Percentiles rank a stretch among this genome's conserved stretches.
phyloP scores from a whole-genome alignment of 1,140 invertebrate species.

The Atta texana region DNA sequence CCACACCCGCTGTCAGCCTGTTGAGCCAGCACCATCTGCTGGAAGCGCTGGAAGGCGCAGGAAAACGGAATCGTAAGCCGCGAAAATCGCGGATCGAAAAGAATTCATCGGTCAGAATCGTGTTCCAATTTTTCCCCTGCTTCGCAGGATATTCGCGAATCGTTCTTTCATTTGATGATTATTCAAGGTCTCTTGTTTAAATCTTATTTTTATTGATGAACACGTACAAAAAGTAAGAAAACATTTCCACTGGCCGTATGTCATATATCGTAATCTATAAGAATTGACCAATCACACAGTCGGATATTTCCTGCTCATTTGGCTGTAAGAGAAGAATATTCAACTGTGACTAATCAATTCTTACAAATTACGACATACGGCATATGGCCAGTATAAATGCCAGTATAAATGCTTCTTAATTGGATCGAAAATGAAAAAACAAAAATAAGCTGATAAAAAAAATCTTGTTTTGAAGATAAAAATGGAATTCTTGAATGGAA shows the following conservation, averaged over 20 bases:
- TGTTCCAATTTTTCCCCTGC: neutral
- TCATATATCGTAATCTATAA: no score
- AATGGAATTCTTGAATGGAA: neutral
- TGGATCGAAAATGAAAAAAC: neutral
- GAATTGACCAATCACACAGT: no score
- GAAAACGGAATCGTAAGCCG: neutral
- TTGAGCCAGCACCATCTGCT: constrained; percentile 61
- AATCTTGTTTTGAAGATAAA: neutral
- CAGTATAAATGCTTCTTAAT: no score
- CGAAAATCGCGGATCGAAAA: neutral
- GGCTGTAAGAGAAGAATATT: no score
- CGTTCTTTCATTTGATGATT: neutral
- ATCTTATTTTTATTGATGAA: neutral
- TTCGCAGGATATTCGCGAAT: neutral
- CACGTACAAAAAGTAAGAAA: neutral
- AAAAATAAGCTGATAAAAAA: neutral
- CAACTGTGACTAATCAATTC: no score
- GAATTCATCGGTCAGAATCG: constrained; percentile 33
- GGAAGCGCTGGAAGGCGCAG: neutral
- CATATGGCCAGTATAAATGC: no score
- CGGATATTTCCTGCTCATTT: no score
- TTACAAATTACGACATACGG: no score
- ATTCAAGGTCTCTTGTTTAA: neutral
- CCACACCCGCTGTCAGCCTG: constrained; percentile 71
- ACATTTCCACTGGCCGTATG: no score